These are phyloP conservation scores for Brachyhypopomus gauderio DNA, from an alignment of 2,113 vertebrate species.

Conservation along the genomic window DNA sequence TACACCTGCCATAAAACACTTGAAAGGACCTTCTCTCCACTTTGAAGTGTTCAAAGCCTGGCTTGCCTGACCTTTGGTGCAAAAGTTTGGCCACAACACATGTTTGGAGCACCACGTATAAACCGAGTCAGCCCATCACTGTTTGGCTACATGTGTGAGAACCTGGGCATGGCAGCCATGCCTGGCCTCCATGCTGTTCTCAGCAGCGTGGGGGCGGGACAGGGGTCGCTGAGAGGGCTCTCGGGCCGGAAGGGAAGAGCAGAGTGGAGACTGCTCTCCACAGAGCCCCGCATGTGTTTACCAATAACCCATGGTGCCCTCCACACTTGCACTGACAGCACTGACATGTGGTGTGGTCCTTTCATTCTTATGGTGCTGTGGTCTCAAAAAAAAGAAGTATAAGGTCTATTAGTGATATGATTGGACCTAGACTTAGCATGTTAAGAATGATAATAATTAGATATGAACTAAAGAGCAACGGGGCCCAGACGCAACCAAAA, in stretches of 20 bases:
- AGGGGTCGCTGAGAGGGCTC: slow-evolving; percentile 46
- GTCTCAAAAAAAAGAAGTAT: background rate
- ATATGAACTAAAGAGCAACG: background rate
- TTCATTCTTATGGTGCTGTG: background rate
- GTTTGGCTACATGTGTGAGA: slow-evolving; percentile 80
- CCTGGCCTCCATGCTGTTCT: slow-evolving; percentile 68
- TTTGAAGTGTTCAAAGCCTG: slow-evolving; percentile 97
- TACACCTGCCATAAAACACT: slow-evolving; percentile 95
- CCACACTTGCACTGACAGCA: slow-evolving; percentile 12
- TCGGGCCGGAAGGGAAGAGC: slow-evolving; percentile 64
- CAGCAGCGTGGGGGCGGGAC: slow-evolving; percentile 53
- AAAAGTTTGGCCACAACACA: slow-evolving; percentile 81
- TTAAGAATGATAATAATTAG: background rate
- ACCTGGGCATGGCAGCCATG: slow-evolving; percentile 73
- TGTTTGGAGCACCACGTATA: slow-evolving; percentile 82
- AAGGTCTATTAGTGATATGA: background rate
- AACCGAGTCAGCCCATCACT: slow-evolving; percentile 73
- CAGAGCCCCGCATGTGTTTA: slow-evolving; percentile 68
- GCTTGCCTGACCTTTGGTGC: slow-evolving; percentile 87
- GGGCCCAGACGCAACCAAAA: background rate
- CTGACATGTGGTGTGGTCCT: background rate
- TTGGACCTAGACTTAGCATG: too few relatives aligned
- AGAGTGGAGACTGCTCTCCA: slow-evolving; percentile 55
- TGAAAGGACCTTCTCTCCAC: slow-evolving; percentile 82
- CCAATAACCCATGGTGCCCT: slow-evolving; percentile 53